phyloP scores from a whole-genome alignment of 2,888 invertebrate genomes.

The Tetragonisca angustula region DNA sequence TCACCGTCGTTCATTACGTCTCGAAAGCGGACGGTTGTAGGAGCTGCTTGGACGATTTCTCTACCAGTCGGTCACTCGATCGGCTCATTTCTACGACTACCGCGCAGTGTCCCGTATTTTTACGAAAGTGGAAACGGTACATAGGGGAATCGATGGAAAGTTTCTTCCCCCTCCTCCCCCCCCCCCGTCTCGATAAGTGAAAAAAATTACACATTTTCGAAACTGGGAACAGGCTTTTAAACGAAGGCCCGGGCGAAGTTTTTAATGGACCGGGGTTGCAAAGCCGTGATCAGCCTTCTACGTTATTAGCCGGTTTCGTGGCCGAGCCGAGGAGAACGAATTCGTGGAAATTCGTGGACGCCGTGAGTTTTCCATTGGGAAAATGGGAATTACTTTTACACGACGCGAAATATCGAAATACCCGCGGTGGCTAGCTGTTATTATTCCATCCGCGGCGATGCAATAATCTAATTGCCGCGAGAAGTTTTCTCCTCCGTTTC shows the following conservation, averaged over 20 bases:
- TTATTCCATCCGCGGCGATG: background rate
- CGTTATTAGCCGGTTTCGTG: no score
- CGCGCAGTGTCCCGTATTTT: background rate
- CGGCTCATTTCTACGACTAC: background rate
- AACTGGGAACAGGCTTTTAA: background rate
- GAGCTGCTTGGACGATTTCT: background rate
- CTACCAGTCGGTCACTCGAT: no score
- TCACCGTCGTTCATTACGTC: background rate
- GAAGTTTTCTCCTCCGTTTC: background rate
- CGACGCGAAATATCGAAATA: background rate
- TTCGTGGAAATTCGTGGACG: no score
- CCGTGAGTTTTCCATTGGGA: background rate
- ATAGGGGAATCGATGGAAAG: background rate
- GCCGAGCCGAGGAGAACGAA: no score
- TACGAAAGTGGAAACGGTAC: no score
- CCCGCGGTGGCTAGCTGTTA: background rate
- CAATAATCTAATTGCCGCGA: constrained; percentile 17
- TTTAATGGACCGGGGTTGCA: background rate
- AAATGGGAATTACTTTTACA: background rate
- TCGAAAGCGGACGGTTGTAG: background rate
- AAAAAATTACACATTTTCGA: background rate
- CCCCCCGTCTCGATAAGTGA: background rate
- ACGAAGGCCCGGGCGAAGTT: background rate
- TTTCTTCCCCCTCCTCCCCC: no score
- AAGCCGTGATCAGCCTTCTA: background rate